These are phyloP conservation scores for Macrobrachium rosenbergii DNA, from an alignment of 1,140 invertebrate species.

Conservation along the genomic window DNA sequence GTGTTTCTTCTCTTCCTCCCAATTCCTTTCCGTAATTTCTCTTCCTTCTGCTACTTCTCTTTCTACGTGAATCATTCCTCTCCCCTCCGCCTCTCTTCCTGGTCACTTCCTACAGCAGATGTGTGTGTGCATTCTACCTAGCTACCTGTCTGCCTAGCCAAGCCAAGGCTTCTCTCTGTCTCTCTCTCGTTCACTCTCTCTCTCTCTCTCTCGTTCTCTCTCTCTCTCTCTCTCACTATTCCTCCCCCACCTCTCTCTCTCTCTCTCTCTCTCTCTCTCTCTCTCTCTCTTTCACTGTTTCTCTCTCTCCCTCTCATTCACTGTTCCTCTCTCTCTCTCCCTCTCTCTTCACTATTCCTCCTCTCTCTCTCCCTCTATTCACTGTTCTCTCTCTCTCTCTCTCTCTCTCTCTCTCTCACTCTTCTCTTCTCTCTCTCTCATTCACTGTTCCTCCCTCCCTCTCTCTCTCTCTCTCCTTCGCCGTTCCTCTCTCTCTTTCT, in stretches of 20 bases:
- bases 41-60: neutral
- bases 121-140: neutral
- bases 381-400: too few relatives aligned
- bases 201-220: neutral
- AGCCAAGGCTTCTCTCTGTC: neutral
- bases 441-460: neutral
- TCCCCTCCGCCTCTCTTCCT: neutral
- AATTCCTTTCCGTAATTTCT: neutral
- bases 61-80: neutral
- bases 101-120: neutral
- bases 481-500: neutral
- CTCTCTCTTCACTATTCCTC: too few relatives aligned
- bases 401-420: neutral
- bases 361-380: too few relatives aligned
- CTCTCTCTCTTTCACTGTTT: neutral
- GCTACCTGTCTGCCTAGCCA: neutral
- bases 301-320: neutral
- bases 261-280: too few relatives aligned
- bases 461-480: neutral
- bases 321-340: too few relatives aligned
- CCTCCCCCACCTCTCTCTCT: neutral
- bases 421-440: neutral
- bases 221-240: neutral
- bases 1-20: neutral
- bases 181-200: constrained; percentile 15